Evolutionary conservation across 2,888 invertebrate species (phyloP).

Genomic region (Troglohyphantes excavatus): DNA sequence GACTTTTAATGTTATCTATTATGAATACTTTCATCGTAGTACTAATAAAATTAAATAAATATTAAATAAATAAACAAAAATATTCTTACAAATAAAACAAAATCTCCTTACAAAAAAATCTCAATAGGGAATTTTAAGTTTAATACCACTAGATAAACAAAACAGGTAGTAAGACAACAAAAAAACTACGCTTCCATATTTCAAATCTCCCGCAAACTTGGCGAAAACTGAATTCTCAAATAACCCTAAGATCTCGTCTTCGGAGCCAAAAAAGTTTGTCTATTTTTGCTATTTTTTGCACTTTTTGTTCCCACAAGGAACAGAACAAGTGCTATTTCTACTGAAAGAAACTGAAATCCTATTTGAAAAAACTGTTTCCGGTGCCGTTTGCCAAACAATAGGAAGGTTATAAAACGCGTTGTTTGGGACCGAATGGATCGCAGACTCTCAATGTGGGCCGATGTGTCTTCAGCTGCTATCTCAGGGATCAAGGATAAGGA

Average conservation of each 20-base stretch:
- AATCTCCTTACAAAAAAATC: too few species aligned
- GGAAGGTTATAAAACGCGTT: constrained; percentile 72
- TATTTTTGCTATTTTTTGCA: constrained; percentile 35
- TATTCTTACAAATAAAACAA: too few species aligned
- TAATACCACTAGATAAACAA: too few species aligned
- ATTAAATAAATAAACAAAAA: too few species aligned
- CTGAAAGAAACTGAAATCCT: constrained; percentile 35
- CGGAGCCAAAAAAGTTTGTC: constrained; percentile 52
- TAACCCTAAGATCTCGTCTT: constrained; percentile 30
- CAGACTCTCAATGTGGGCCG: constrained; percentile 80
- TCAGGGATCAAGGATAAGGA: constrained; percentile 80
- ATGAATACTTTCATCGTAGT: too few species aligned
- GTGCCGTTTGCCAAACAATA: constrained; percentile 75
- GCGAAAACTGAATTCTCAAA: background rate
- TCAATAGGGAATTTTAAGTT: too few species aligned
- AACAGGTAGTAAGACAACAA: too few species aligned
- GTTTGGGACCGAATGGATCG: constrained; percentile 69
- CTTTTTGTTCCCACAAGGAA: constrained; percentile 33
- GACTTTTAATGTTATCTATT: too few species aligned
- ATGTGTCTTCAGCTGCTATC: constrained; percentile 80
- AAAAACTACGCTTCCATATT: too few species aligned
- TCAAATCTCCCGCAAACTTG: background rate
- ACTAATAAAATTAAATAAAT: too few species aligned
- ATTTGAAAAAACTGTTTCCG: constrained; percentile 71
- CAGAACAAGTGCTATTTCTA: constrained; percentile 65